A percentile compares a stretch with the other conserved stretches of the same genome.
Conservation (phyloP, 2,888 invertebrate species). For the Trachelus tabidus region DNA sequence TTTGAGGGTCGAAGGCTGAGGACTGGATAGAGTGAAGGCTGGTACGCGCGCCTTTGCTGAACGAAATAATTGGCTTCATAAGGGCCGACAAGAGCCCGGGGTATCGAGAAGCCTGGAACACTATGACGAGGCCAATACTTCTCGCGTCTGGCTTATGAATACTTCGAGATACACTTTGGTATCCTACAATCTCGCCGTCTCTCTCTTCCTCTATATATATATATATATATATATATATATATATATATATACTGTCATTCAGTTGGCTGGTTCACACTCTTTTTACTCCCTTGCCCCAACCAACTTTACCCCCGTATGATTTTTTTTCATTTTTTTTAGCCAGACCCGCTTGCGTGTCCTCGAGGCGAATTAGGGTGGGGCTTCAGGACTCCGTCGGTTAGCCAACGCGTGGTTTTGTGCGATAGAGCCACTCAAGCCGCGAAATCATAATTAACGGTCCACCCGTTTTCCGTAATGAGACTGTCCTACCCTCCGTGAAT, state of each 20-base stretch:
- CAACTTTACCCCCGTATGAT: neutral
- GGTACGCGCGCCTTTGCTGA: conserved; percentile 52
- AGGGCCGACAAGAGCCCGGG: conserved; percentile 51
- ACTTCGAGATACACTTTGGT: too few relatives aligned
- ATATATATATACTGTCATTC: neutral
- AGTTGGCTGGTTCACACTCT: conserved; percentile 5
- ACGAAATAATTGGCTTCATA: conserved; percentile 61
- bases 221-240: neutral
- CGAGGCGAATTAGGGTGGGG: conserved; percentile 17
- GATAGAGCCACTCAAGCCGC: conserved; percentile 52
- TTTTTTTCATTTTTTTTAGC: conserved; percentile 32
- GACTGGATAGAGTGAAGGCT: too few relatives aligned
- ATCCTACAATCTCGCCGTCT: neutral
- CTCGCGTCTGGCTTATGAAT: conserved; percentile 15
- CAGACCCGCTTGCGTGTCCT: conserved; percentile 13
- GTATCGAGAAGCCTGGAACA: conserved; percentile 51
- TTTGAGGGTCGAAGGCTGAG: too few relatives aligned
- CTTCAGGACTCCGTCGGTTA: conserved; percentile 25
- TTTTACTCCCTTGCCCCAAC: neutral
- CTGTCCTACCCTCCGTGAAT: neutral
- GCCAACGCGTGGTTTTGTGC: conserved; percentile 54
- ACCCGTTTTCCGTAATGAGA: neutral
- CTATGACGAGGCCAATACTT: conserved; percentile 57
- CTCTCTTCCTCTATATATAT: conserved; percentile 13
- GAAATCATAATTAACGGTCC: neutral